Evolutionary conservation across 2,113 vertebrate species (phyloP), one percentile per base, ranked within the genome.

Genomic region (Ctenodactylus gundi): DNA sequence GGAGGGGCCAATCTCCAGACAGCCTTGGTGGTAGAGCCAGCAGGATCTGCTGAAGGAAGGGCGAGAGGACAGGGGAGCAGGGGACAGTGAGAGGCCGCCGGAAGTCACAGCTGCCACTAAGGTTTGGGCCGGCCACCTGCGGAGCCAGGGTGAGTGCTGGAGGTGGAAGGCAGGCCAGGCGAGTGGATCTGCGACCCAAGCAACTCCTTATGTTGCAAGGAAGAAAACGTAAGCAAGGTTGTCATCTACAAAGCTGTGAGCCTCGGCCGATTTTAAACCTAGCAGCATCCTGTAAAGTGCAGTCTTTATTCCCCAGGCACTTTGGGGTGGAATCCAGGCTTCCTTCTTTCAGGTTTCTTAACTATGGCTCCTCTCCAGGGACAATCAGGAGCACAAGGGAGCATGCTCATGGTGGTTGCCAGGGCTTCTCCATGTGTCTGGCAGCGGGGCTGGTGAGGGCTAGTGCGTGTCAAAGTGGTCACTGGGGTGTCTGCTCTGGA

Each of bases 51-150:
- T 57, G 53, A 36, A 0, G 18, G 13, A 8, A 23, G 53, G 58
- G 36, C 13, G 27, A 0, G 6, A 0, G 27, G 2, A 34, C 13
- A 36, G 12, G 23, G 18, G 17, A 12, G 0, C 15, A 53, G 10
- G 51, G 13, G 13, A 51, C 23, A 11, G n/a, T 6, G 3, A 67
- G 41, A 67, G 57, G 29, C 23, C 29, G 44, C 29, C 44, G n/a
- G 34, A 64, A 41, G 55, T 18, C 64, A 31, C 36, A n/a, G 65
- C 11, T 20, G n/a, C 15, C 34, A 36, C 23, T 2, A 0, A 53
- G 34, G 25, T 49, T n/a, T 12, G 31, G 46, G 12, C 29, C 58
- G 57, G 57, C 55, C 36, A 75, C 36, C n/a, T 15, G 13, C 64
- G 72, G 18, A 55, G 11, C 62, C 46, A 6, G 23, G 6, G 46